These are phyloP conservation scores for Trachemys scripta DNA, from an alignment of 2,113 vertebrate species.

Conservation along the genomic window DNA sequence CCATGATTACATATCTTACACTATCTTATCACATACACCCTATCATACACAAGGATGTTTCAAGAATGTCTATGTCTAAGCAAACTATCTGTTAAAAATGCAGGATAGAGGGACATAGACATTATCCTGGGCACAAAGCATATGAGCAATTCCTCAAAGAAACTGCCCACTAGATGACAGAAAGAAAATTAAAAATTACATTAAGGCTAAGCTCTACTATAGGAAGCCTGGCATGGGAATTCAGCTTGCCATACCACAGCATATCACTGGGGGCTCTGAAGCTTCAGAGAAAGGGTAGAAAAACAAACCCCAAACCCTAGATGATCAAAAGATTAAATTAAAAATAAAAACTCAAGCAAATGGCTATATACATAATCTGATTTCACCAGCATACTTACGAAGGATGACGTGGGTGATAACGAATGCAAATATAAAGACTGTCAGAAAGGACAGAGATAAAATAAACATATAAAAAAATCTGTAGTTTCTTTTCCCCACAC, in stretches of 20 bases:
- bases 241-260: neutral
- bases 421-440: constrained; percentile 99
- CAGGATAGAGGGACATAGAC: neutral
- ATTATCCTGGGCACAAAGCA: neutral
- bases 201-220: neutral
- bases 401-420: constrained; percentile 98
- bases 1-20: neutral
- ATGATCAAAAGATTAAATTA: constrained; percentile 76
- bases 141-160: neutral
- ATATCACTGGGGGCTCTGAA: neutral
- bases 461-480: constrained; percentile 99
- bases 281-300: constrained; percentile 53
- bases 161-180: neutral
- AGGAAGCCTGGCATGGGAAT: constrained; percentile 8
- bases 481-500: constrained; percentile 99
- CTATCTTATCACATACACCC: neutral
- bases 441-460: constrained; percentile 99
- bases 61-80: neutral
- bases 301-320: constrained; percentile 63
- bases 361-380: constrained; percentile 77
- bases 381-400: constrained; percentile 91
- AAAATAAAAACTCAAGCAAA: constrained; percentile 78
- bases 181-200: neutral
- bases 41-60: neutral
- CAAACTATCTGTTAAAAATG: neutral